Conservation (phyloP, 2,888 invertebrate genomes). For the Lasioglossum pauxillum region DNA sequence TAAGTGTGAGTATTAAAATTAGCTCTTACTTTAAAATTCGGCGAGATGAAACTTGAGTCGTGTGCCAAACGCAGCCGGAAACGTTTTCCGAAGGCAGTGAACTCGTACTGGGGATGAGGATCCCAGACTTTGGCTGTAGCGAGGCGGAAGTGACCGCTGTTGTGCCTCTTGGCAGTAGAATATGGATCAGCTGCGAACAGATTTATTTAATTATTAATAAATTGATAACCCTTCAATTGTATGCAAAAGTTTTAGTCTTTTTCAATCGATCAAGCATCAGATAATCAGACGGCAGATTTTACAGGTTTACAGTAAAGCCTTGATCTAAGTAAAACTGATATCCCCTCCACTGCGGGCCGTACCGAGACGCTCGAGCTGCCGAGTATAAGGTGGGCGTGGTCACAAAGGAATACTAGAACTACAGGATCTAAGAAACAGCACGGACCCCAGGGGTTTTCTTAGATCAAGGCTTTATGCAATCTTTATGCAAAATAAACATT, state of each 20-base stretch:
- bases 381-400: no score
- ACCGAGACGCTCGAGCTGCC: no score
- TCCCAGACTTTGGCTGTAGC: conserved; percentile 89
- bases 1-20: background rate
- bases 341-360: no score
- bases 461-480: no score
- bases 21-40: conserved; percentile 85
- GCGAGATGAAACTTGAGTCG: conserved; percentile 86
- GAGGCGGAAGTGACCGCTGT: conserved; percentile 89
- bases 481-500: no score
- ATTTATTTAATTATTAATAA: background rate
- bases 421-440: no score
- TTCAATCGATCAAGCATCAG: no score
- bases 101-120: conserved; percentile 90
- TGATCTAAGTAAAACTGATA: no score
- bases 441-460: no score
- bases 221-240: background rate
- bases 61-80: conserved; percentile 86
- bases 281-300: background rate
- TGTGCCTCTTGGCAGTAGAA: conserved; percentile 82
- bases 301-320: no score
- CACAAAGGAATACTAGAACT: no score
- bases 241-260: background rate
- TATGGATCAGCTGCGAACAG: conserved; percentile 71
- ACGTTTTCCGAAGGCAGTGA: conserved; percentile 87